A percentile compares a stretch with the other conserved stretches of the same genome.
Evolutionary conservation across 2,113 vertebrate species (phyloP).

Genomic region (Columba janthina): DNA sequence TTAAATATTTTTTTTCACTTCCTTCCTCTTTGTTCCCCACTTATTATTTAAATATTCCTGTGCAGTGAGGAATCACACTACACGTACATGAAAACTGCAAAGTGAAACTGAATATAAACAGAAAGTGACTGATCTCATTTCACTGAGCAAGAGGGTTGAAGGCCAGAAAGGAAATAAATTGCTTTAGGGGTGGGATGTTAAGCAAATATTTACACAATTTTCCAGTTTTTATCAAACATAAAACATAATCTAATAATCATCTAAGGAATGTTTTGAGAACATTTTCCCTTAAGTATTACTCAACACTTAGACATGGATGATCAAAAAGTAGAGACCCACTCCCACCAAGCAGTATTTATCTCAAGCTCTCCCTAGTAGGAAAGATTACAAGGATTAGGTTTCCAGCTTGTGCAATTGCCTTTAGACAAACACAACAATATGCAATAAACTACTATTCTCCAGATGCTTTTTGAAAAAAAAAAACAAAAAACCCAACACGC

Average conservation of each 20-base stretch:
- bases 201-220: conserved; percentile 68
- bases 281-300: conserved; percentile 65
- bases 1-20: background rate
- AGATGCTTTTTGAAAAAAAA: background rate
- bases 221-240: conserved; percentile 67
- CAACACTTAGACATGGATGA: conserved; percentile 60
- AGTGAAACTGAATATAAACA: conserved; percentile 61
- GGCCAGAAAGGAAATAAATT: conserved; percentile 62
- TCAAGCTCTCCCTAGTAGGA: conserved; percentile 28
- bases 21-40: background rate
- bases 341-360: conserved; percentile 56
- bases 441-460: conserved; percentile 47
- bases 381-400: conserved; percentile 56
- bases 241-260: conserved; percentile 72
- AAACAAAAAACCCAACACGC: background rate
- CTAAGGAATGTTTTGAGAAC: conserved; percentile 70
- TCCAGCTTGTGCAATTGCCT: conserved; percentile 47
- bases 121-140: conserved; percentile 52
- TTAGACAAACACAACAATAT: conserved; percentile 60
- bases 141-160: conserved; percentile 48
- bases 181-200: conserved; percentile 61
- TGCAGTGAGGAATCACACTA: background rate
- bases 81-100: background rate
- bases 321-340: conserved; percentile 59
- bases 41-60: background rate